Percentiles rank a stretch among this genome's conserved stretches.
Evolutionary conservation across 2,113 vertebrate species (phyloP).

Genomic region (Epinephelus fuscoguttatus): DNA sequence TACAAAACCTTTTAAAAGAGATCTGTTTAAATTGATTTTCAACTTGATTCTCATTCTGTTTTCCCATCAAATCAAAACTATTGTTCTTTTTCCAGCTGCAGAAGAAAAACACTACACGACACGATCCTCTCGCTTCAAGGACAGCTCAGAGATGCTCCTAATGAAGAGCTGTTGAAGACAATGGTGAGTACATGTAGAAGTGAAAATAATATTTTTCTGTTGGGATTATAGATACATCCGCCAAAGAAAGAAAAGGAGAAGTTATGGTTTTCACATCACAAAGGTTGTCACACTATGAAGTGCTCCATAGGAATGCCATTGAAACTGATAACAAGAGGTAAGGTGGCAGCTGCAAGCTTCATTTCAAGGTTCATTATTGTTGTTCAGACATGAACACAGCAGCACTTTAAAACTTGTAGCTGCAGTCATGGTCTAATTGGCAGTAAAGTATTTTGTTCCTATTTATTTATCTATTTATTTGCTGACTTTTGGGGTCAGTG

Average conservation of each 20-base stretch:
- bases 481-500: constrained; percentile 72
- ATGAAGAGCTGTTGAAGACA: not conserved
- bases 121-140: constrained; percentile 1
- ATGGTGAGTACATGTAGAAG: not conserved
- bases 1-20: too few species aligned
- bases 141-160: not conserved
- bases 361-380: constrained; percentile 70
- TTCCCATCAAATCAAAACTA: not conserved
- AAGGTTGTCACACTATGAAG: not conserved
- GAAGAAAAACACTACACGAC: not conserved
- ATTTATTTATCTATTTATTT: constrained; percentile 78
- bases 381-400: constrained; percentile 53
- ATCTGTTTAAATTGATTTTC: not conserved
- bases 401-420: constrained; percentile 66
- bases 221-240: not conserved
- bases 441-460: constrained; percentile 65
- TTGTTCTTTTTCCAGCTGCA: not conserved
- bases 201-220: not conserved
- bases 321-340: constrained; percentile 36
- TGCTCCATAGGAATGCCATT: not conserved
- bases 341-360: constrained; percentile 29
- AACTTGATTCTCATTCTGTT: not conserved
- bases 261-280: constrained; percentile 14
- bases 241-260: not conserved
- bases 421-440: constrained; percentile 69